Base-by-base conservation (phyloP, 2,113 vertebrate genomes). In the Epinephelus fuscoguttatus region DNA sequence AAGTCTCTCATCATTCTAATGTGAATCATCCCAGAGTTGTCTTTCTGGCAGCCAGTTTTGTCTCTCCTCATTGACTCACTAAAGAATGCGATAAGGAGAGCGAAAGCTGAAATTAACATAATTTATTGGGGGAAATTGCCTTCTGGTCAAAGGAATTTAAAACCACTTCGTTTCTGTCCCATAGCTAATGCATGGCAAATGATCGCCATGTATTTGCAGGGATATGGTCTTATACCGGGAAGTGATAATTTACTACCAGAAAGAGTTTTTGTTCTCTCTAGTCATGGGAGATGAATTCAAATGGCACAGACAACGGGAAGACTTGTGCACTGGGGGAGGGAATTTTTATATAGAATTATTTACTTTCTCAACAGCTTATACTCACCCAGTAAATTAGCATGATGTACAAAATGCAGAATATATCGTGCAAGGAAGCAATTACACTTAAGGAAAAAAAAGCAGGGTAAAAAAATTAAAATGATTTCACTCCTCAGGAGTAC, bases 111-210 rank as follows among this genome's bases (percentile, higher is more conserved):
- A 89, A 93, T 94, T 94, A 93, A 70, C 90, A 92, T 94, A 89
- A 93, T 94, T 94, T 94, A 94, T 95, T 92, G 86, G 81, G 81
- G 73, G 76, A 85, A 91, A 90, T 92, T 89, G 88, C 91, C 93
- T 94, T 84, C 88, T 85, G 89, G 91, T 94, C 86, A 92, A 86
- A 92, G 70, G 42, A 89, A 87, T 93, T 90, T 91, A 87, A 89
- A 90, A 87, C 71, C 78, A 77, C 81, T 91, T 88, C 19, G 61
- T 94, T 87, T 94, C 75, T 86, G 82, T 94, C 88, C 85, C 80
- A 77, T 93, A 85, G 89, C 88, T 89, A 93, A 92, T 88, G 84
- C 90, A 92, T 84, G 72, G 88, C 76, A 93, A 91, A 89, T 88
- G 86, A 91, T 91, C 52, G 12, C 50, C 62, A 80, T 89, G 91